Base-by-base conservation (phyloP, 1,140 invertebrate genomes). In the Lasioglossum albipes region DNA sequence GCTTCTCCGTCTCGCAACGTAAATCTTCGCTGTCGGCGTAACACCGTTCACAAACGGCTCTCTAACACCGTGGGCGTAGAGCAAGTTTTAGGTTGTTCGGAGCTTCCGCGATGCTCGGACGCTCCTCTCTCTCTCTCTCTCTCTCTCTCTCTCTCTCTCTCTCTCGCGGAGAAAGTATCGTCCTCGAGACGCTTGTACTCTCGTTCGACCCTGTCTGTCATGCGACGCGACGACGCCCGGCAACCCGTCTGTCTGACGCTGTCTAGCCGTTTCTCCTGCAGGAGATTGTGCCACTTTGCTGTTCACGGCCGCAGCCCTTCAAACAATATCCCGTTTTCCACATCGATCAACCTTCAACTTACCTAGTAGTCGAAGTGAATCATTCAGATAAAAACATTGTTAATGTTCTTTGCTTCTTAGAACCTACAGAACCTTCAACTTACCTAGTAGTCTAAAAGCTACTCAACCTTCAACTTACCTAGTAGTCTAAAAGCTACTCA, bases 21-120 rank as follows among this genome's bases (percentile, higher is more conserved):
- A 79, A 79, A 79, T 74, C 70, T 74, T 73, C 31, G 41, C 27
- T 41, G 52, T 22, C 22, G 73, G 45, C 45, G 73, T 65, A 75
- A 65, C 62, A 20, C 6, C 49, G 62, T 66, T 10, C 73, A 41
- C 73, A 62, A 41, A 41, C 41, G n/a, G 9, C 45, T 49, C 45
- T 31, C n/a, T 5, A n/a, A 49, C 49, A 22, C 45, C 13, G 42
- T 75, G 62, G 45, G 74, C 45, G 74, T 42, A 49, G 65, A 7
- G 10, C 18, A 59, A 59, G 22, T 76, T 69, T 69, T 31, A 59
- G 65, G 16, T 20, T 42, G 13, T 22, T 16, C 62, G 61, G 16
- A 54, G 73, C 22, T 75, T 66, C 62, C 62, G 73, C 31, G 45
- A 66, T 66, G 52, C 16, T 64, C n/a, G 41, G 31, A 42, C 54